Evolutionary conservation across 2,888 invertebrate genomes (phyloP), one percentile per base, ranked within the genome.

Genomic region (Andrena haemorrhoa): DNA sequence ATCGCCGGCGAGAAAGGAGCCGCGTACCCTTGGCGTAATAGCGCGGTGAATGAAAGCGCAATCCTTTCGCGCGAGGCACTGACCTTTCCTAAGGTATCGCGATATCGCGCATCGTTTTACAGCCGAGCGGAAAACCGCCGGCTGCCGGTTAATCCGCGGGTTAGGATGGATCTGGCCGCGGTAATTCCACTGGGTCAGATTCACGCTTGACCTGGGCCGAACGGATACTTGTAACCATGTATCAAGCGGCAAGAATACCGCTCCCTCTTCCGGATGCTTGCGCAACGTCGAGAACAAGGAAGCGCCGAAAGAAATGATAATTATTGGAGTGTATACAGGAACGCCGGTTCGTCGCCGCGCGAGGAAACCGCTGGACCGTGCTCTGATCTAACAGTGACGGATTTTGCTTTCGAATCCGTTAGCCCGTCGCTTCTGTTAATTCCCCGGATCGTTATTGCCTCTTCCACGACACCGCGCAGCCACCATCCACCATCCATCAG

Each of bases 201-300:
- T 88, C 87, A 88, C 84, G 88, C 83, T 88, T 87, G 88, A 88
- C 88, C 88, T 82, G 82, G 76, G 78, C 71, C 49, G 85, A 88
- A 85, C 86, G 85, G 85, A 86, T 88, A 81, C 86, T 69, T 75
- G 88, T 86, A 88, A 83, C 81, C 84, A 76, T 88, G 85, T 83
- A 88, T 88, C 88, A 87, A 77, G 61, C 83, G 66, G 83, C 69
- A 78, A 83, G 85, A 82, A 81, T 75, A 69, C 76, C 77, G 84
- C 82, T 82, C 64, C 87, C 88, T 88, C 87, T 88, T 88, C 88
- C 88, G 88, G 88, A 88, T 88, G 88, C 88, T 84, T 88, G 88
- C 77, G 88, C 88, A 83, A 84, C 75, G 86, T 78, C 75, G 69
- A 84, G 88, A 88, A 88, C 88, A 80, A 81, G 86, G 86, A 88